phyloP scores from a whole-genome alignment of 2,888 invertebrate species.

The Phrixothrix hirtus region DNA sequence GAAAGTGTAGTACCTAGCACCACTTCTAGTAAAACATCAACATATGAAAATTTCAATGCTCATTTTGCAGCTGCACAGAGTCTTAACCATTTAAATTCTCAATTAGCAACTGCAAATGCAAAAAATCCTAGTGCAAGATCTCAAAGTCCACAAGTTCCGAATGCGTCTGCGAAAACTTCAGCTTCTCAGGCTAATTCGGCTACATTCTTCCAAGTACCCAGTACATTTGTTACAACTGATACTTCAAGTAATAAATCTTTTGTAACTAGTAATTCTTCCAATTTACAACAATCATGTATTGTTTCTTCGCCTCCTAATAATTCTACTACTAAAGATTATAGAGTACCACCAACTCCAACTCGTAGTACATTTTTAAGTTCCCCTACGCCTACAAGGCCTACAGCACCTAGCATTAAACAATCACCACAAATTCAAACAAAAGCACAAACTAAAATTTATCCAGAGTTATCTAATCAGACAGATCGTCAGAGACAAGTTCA shows the following conservation, averaged over 20 bases:
- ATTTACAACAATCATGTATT: conserved; percentile 72
- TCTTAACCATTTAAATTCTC: conserved; percentile 67
- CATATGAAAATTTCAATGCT: conserved; percentile 72
- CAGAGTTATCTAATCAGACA: conserved; percentile 61
- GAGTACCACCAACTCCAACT: conserved; percentile 62
- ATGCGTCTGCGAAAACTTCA: conserved; percentile 52
- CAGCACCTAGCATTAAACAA: conserved; percentile 55
- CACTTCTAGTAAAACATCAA: conserved; percentile 56
- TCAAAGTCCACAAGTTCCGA: conserved; percentile 57
- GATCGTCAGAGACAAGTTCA: conserved; percentile 47
- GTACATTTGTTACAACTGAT: conserved; percentile 55
- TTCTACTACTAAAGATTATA: conserved; percentile 64
- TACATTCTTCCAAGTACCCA: conserved; percentile 65
- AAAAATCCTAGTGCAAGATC: conserved; percentile 58
- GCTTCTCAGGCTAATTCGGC: conserved; percentile 61
- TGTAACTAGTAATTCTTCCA: conserved; percentile 56
- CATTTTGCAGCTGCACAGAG: conserved; percentile 71
- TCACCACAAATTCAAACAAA: conserved; percentile 70
- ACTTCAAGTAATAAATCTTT: conserved; percentile 55
- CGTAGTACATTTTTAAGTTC: conserved; percentile 53
- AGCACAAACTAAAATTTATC: conserved; percentile 77
- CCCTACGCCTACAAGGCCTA: conserved; percentile 51
- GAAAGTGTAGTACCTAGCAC: conserved; percentile 74
- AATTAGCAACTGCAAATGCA: conserved; percentile 61
- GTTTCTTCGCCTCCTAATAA: conserved; percentile 68